Percentiles rank a stretch among this genome's conserved stretches.
These are phyloP conservation scores for Drosophila quadrilineata DNA, from an alignment of 1,140 invertebrate genomes.

Conservation along the genomic window DNA sequence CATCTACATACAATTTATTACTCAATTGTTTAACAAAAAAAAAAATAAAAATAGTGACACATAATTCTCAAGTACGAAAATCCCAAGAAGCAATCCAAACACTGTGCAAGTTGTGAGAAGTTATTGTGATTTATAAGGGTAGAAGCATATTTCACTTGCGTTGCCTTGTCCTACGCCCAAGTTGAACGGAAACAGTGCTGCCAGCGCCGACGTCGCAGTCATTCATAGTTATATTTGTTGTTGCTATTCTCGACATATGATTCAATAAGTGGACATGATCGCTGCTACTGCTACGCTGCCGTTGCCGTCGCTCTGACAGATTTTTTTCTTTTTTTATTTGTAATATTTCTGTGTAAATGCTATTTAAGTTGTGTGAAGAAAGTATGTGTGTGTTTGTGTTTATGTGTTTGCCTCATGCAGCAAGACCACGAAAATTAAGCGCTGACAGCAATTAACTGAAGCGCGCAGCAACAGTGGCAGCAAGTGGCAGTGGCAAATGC, in stretches of 20 bases:
- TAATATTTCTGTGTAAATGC: slow-evolving; percentile 66
- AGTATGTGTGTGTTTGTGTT: slow-evolving; percentile 15
- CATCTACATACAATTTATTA: slow-evolving; percentile 35
- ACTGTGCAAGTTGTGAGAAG: background rate
- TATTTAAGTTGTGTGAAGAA: slow-evolving; percentile 58
- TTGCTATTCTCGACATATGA: slow-evolving; percentile 81
- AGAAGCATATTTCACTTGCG: slow-evolving; percentile 4
- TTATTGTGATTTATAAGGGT: background rate
- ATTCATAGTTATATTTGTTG: slow-evolving; percentile 59
- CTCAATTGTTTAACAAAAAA: slow-evolving; percentile 40
- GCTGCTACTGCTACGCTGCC: slow-evolving; percentile 12
- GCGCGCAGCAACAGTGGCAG: background rate
- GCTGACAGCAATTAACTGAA: slow-evolving; percentile 17
- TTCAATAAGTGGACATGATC: slow-evolving; percentile 69
- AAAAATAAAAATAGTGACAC: background rate
- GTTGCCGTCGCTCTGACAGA: slow-evolving; percentile 26
- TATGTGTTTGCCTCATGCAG: slow-evolving; percentile 3
- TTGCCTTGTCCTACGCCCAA: slow-evolving; percentile 45
- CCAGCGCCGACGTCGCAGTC: slow-evolving; percentile 26
- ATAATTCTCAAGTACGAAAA: background rate
- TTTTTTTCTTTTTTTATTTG: too few species aligned
- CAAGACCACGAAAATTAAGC: slow-evolving; percentile 7
- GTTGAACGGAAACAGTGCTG: slow-evolving; percentile 41
- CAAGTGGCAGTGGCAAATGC: slow-evolving; percentile 2
- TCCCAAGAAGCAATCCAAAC: background rate